Percentiles rank a stretch among this genome's conserved stretches.
These are phyloP conservation scores for Acrossocheilus wenchowensis DNA, from an alignment of 2,797 vertebrate genomes.

Conservation along the genomic window DNA sequence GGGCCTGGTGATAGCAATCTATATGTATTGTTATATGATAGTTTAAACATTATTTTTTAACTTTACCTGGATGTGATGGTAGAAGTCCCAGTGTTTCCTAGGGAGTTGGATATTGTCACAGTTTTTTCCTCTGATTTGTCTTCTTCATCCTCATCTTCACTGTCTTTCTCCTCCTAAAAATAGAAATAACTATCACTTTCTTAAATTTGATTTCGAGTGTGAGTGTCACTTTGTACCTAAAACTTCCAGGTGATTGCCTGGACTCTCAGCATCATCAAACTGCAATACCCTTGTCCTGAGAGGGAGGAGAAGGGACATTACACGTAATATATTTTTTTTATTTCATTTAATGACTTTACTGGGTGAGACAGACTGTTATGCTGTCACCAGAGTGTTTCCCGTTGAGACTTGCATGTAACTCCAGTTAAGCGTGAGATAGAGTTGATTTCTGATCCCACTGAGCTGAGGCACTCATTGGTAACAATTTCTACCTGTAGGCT, in stretches of 20 bases:
- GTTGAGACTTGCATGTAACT: neutral
- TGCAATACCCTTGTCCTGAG: constrained; percentile 27
- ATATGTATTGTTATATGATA: neutral
- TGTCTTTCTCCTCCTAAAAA: constrained; percentile 91
- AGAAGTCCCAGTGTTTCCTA: constrained; percentile 54
- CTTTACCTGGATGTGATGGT: constrained; percentile 49
- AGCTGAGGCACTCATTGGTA: too few relatives aligned
- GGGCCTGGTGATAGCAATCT: neutral
- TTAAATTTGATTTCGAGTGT: neutral
- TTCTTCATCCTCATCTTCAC: constrained; percentile 86
- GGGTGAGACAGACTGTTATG: neutral
- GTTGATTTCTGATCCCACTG: neutral
- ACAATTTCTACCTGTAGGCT: constrained; percentile 83
- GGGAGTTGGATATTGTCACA: constrained; percentile 72
- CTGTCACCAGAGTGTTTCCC: neutral
- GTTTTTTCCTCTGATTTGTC: constrained; percentile 67
- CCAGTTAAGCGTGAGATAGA: neutral
- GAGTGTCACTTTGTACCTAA: constrained; percentile 6
- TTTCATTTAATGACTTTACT: constrained; percentile 7
- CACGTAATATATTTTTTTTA: neutral
- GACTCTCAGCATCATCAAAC: constrained; percentile 17
- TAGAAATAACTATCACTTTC: constrained; percentile 37
- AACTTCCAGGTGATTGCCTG: constrained; percentile 30
- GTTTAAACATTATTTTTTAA: neutral
- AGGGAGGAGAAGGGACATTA: constrained; percentile 32